Conservation (phyloP, 2,113 vertebrate genomes). For the Indri indri region DNA sequence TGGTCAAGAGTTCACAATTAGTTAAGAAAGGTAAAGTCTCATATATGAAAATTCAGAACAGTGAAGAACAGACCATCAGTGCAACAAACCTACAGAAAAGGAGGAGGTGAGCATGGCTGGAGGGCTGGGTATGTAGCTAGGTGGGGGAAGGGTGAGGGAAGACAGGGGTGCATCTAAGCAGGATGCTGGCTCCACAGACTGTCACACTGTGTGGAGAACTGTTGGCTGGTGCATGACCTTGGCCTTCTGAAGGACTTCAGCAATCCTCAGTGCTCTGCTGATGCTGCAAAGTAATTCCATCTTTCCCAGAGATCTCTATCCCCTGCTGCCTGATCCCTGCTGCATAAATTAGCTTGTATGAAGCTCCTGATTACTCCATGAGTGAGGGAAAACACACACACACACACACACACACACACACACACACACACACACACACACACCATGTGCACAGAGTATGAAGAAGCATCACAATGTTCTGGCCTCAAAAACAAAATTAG, state of each 20-base stretch:
- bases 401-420: no score
- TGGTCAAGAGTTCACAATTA: not conserved
- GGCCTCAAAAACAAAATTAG: not conserved
- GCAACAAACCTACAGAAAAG: not conserved
- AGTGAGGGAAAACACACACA: not conserved
- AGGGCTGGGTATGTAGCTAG: not conserved
- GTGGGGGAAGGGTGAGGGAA: not conserved
- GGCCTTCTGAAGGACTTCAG: not conserved
- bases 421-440: no score
- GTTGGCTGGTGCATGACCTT: not conserved
- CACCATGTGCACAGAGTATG: fast-evolving
- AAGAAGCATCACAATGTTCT: not conserved
- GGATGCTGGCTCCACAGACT: not conserved
- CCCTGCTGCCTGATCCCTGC: not conserved
- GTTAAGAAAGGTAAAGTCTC: not conserved
- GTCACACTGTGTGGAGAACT: not conserved
- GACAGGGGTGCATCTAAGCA: not conserved
- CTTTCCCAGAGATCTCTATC: not conserved
- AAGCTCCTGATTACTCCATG: not conserved
- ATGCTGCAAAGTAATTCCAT: not conserved
- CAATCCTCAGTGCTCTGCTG: not conserved
- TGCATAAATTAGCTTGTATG: not conserved
- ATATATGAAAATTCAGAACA: not conserved
- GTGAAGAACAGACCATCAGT: no score
- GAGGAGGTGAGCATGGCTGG: not conserved